Evolutionary conservation across 1,140 invertebrate genomes (phyloP).

Genomic region (Phenacoccus solenopsis): DNA sequence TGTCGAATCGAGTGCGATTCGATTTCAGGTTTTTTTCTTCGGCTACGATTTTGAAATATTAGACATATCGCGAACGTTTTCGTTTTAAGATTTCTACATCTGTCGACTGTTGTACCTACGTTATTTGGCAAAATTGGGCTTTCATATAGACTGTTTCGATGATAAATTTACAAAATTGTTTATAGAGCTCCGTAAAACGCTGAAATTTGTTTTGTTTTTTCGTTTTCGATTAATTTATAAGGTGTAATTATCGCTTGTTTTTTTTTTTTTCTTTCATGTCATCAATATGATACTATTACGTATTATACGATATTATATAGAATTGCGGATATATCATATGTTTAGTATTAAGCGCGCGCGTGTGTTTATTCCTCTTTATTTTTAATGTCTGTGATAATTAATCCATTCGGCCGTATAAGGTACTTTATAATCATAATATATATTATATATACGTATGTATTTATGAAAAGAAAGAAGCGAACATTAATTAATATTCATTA

Average conservation of each 20-base stretch:
- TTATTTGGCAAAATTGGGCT: neutral
- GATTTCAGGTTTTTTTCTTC: neutral
- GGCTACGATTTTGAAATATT: too few relatives aligned
- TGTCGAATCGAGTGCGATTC: too few relatives aligned
- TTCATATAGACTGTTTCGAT: neutral
- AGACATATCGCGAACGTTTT: neutral
- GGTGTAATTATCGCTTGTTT: too few relatives aligned
- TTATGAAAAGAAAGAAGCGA: neutral
- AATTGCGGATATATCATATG: too few relatives aligned
- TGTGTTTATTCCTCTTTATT: neutral
- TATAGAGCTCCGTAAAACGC: neutral
- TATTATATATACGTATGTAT: neutral
- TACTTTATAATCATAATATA: neutral
- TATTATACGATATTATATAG: too few relatives aligned
- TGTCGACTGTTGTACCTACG: neutral
- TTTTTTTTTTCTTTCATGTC: too few relatives aligned
- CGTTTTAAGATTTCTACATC: neutral
- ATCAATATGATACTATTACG: too few relatives aligned
- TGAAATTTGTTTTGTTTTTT: neutral
- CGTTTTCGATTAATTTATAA: neutral
- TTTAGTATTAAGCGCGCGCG: neutral
- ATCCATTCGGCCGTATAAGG: neutral
- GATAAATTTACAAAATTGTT: neutral
- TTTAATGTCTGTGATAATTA: slow-evolving; percentile 3
- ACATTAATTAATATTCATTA: neutral